Evolutionary conservation across 2,888 invertebrate species (phyloP).

Genomic region (Neoaliturus tenellus): DNA sequence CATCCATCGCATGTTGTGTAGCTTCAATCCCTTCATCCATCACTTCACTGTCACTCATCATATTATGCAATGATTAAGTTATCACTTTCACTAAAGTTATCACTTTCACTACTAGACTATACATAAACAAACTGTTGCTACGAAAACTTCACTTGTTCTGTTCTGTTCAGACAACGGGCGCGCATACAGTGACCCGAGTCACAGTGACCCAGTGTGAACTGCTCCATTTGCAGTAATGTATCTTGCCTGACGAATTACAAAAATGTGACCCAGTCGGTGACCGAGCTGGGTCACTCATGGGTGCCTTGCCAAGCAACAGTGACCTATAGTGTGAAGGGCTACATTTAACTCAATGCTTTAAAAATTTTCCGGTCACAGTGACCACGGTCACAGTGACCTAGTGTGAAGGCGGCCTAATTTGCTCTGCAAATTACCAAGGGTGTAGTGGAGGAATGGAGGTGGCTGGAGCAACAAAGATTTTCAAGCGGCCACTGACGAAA

Average conservation of each 20-base stretch:
- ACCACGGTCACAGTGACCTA: not conserved
- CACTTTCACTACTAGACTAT: not conserved
- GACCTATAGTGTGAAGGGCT: not conserved
- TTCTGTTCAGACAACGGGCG: not conserved
- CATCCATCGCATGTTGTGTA: not conserved
- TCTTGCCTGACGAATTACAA: not conserved
- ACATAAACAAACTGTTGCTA: not conserved
- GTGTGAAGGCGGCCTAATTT: not conserved
- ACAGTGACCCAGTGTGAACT: not conserved
- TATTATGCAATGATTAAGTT: not conserved
- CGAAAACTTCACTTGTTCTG: not conserved
- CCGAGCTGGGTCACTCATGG: not conserved
- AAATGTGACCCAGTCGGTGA: not conserved
- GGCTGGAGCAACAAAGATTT: constrained; percentile 1
- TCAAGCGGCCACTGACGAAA: not conserved
- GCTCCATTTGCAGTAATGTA: not conserved
- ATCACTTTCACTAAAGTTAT: not conserved
- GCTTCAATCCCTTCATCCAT: not conserved
- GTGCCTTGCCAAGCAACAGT: not conserved
- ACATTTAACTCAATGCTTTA: not conserved
- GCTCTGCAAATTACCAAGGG: constrained; percentile 4
- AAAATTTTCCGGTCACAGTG: not conserved
- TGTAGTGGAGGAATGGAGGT: constrained; percentile 6
- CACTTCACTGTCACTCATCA: not conserved
- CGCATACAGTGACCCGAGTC: not conserved